Base-by-base conservation (phyloP, 2,888 invertebrate species). In the Stomorhina lunata region DNA sequence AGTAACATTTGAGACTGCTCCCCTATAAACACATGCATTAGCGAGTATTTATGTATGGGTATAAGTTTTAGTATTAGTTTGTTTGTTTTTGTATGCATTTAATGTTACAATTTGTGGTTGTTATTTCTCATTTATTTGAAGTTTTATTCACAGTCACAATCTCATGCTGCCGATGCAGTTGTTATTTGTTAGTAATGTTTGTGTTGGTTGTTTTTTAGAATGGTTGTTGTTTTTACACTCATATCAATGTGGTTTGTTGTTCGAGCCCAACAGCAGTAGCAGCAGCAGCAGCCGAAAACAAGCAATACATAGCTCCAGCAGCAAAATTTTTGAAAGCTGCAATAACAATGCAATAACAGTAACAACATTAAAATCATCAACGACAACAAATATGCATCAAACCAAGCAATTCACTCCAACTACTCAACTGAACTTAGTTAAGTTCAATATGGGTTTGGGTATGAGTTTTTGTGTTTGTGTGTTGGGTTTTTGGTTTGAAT, bases 31-130 rank as follows among this genome's bases (percentile, higher is more conserved):
- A n/a, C 0, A 9, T 43, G 12, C 15, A 6, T 17, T 25, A n/a
- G 40, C n/a, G 3, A 34, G 9, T 66, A n/a, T 22, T n/a, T 66
- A 22, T 59, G n/a, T n/a, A n/a, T n/a, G n/a, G n/a, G n/a, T n/a
- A n/a, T n/a, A n/a, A n/a, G n/a, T n/a, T n/a, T n/a, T n/a, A n/a
- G n/a, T n/a, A n/a, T n/a, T n/a, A n/a, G n/a, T n/a, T n/a, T n/a
- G 12, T 55, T 45, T 37, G 17, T 5, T 7, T 45, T 65, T 43
- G 40, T 72, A 34, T 77, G 40, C 50, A 71, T 71, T 72, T 37
- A 81, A 66, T 77, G 76, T 59, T 81, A 72, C 66, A 72, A 81
- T 59, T 81, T 77, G 81, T 72, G 66, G 66, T 61, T 77, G 71
- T 72, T 81, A 71, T 65, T 81, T 72, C 65, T 76, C 57, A 71